A percentile compares a stretch with the other conserved stretches of the same genome.
Conservation (phyloP, 2,113 vertebrate genomes). For the Gymnocephalus cernua region DNA sequence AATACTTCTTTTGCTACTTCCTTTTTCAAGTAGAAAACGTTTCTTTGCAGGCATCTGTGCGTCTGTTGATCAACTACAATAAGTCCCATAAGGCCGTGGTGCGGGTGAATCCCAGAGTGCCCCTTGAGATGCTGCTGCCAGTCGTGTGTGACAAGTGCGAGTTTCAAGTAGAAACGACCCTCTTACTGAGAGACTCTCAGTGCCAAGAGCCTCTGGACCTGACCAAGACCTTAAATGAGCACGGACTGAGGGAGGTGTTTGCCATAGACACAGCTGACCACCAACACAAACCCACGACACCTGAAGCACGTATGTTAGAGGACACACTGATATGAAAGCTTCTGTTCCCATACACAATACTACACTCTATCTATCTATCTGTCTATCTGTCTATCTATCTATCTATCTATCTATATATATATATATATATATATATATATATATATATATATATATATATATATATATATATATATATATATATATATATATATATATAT, state of each 20-base stretch:
- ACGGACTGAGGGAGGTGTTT: constrained; percentile 92
- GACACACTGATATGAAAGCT: not conserved
- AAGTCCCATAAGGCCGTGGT: constrained; percentile 92
- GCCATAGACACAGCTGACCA: constrained; percentile 85
- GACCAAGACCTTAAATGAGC: constrained; percentile 90
- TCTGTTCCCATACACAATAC: not conserved
- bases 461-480: too few species aligned
- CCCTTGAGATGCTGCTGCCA: constrained; percentile 87
- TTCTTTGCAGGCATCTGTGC: constrained; percentile 89
- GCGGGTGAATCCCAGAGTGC: constrained; percentile 90
- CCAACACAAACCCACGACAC: not conserved
- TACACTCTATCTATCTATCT: too few species aligned
- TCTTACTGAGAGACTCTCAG: constrained; percentile 87
- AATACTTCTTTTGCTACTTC: too few species aligned
- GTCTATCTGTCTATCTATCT: too few species aligned
- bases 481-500: too few species aligned
- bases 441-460: too few species aligned
- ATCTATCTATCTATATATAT: too few species aligned
- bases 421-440: too few species aligned
- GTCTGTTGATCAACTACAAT: constrained; percentile 95
- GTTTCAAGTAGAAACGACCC: constrained; percentile 85
- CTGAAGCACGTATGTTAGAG: constrained; percentile 40
- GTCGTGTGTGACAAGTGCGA: constrained; percentile 93
- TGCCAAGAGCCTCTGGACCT: constrained; percentile 89
- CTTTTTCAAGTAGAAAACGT: too few species aligned